Percentiles rank a stretch among this genome's conserved stretches.
These are phyloP conservation scores for Bothrops jararaca DNA, from an alignment of 2,113 vertebrate genomes.

Conservation along the genomic window DNA sequence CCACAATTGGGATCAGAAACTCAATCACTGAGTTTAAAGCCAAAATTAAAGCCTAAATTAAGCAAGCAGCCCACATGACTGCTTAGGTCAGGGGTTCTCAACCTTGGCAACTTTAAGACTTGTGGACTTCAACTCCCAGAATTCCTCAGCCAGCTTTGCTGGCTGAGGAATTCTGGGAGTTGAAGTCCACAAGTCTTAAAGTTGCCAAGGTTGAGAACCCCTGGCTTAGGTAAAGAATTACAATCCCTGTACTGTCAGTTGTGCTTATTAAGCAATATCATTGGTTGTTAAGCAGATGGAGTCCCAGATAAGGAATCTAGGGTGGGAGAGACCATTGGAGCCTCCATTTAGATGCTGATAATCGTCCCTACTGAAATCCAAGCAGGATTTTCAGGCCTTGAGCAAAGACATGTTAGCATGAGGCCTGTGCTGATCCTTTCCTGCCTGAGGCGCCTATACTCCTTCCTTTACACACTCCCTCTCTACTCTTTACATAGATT, in stretches of 20 bases:
- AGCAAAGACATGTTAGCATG: not conserved
- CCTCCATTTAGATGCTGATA: not conserved
- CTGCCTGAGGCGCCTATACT: not conserved
- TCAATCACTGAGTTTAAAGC: not conserved
- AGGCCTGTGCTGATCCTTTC: not conserved
- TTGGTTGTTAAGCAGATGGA: not conserved
- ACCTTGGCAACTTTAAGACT: no score
- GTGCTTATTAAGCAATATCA: not conserved
- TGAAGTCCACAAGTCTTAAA: no score
- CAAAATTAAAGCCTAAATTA: not conserved
- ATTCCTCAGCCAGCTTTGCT: no score
- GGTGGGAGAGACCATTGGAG: not conserved
- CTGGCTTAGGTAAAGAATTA: not conserved
- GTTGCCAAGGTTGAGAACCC: no score
- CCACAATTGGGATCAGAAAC: not conserved
- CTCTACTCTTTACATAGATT: not conserved
- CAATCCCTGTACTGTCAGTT: not conserved
- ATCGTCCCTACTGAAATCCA: not conserved
- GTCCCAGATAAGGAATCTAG: not conserved
- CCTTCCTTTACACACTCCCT: not conserved
- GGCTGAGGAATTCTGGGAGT: no score
- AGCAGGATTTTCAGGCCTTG: not conserved
- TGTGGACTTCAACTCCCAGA: no score
- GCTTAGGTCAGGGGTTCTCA: no score
- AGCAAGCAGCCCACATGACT: not conserved